phyloP scores from a whole-genome alignment of 1,140 invertebrate genomes.

The Tyrophagus putrescentiae region DNA sequence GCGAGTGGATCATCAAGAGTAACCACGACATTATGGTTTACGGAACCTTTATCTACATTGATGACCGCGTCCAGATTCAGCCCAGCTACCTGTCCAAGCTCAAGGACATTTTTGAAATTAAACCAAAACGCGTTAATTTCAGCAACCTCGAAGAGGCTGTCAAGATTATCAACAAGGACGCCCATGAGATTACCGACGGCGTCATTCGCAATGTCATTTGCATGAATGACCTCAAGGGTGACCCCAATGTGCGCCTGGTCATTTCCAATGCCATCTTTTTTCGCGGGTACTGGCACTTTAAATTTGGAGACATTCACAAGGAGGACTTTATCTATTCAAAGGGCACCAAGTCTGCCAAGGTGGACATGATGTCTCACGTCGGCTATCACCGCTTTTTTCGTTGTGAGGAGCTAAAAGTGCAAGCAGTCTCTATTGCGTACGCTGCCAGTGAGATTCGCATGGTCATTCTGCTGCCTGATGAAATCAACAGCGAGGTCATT shows the following conservation, averaged over 20 bases:
- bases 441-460: conserved; percentile 20
- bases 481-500: not conserved
- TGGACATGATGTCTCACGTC: conserved; percentile 21
- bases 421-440: conserved; percentile 15
- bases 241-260: not conserved
- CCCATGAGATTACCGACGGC: conserved; percentile 15
- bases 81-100: conserved; percentile 7
- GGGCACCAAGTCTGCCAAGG: not conserved
- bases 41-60: conserved; percentile 18
- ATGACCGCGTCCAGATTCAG: not conserved
- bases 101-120: conserved; percentile 18
- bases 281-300: conserved; percentile 19
- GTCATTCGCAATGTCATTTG: conserved; percentile 10
- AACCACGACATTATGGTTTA: conserved; percentile 22
- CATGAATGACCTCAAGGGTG: not conserved
- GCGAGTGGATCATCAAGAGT: conserved; percentile 14
- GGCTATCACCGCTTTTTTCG: conserved; percentile 10
- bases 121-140: conserved; percentile 21
- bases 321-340: conserved; percentile 3
- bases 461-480: conserved; percentile 17
- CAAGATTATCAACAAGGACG: conserved; percentile 22
- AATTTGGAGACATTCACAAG: conserved; percentile 12
- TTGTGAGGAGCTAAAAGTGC: not conserved
- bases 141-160: conserved; percentile 1
- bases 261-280: conserved; percentile 21